Evolutionary conservation across 2,888 invertebrate genomes (phyloP).

Genomic region (Aleiodes testaceus): DNA sequence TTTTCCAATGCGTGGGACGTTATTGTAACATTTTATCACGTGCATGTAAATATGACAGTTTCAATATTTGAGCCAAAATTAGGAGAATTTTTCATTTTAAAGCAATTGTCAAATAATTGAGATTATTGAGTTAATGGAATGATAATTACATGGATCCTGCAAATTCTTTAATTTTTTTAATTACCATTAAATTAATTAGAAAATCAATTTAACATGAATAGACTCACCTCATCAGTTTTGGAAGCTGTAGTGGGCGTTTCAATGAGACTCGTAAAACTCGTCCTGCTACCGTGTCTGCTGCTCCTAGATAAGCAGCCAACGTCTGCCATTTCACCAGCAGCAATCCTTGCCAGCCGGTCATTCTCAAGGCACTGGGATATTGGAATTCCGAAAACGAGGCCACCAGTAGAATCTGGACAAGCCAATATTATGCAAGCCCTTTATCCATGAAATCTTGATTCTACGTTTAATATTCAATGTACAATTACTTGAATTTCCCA

Average conservation of each 20-base stretch:
- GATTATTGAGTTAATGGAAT: no score
- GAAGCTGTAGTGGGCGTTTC: conserved; percentile 73
- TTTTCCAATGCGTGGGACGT: no score
- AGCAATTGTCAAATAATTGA: no score
- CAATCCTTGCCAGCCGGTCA: conserved; percentile 77
- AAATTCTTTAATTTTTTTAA: no score
- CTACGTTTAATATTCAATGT: not conserved
- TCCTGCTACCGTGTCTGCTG: conserved; percentile 79
- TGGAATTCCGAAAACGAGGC: conserved; percentile 89
- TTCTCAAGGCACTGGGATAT: conserved; percentile 89
- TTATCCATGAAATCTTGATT: not conserved
- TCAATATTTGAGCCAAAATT: no score
- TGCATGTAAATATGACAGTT: no score
- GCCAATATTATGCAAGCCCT: not conserved
- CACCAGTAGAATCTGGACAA: conserved; percentile 66
- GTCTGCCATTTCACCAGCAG: conserved; percentile 65
- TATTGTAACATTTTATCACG: no score
- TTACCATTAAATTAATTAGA: no score
- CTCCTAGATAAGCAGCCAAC: conserved; percentile 69
- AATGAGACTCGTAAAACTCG: conserved; percentile 83
- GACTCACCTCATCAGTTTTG: conserved; percentile 77
- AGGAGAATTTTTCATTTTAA: no score
- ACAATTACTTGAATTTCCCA: no score
- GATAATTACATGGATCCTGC: no score
- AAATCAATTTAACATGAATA: no score